Base-by-base conservation (phyloP, 2,888 invertebrate species). In the Cheilosia impressa region DNA sequence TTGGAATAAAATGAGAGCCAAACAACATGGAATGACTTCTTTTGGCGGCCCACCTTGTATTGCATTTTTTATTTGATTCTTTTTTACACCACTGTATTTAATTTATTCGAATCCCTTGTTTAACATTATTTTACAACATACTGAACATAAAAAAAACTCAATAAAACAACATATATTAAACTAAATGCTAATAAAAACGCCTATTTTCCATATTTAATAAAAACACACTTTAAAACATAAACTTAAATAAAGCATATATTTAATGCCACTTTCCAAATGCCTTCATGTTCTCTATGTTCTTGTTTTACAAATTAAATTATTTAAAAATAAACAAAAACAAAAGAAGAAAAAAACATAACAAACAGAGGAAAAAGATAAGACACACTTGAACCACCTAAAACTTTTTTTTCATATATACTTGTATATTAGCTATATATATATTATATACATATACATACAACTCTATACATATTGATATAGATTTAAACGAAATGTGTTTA, bases 281-380 rank as follows among this genome's bases (percentile, higher is more conserved):
- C 85, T 85, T 85, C 85, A 85, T 85, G 85, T 85, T 85, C 85
- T 85, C 80, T 85, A 85, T 85, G 85, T 85, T 85, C 66, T 85
- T 85, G 24, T 85, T 80, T 85, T 77, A n/a, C 31, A 68, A n/a
- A 68, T 85, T 80, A 68, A 66, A 66, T 80, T 17, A 55, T 80
- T 85, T 72, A 34, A 73, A 24, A 73, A 73, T 72, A 62, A 63
- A 62, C 24, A 52, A 41, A 63, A 17, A 31, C 9, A 31, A 31
- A 53, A 43, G 45, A 53, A 45, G n/a, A 71, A 24, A 6, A 27
- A 76, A 58, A 31, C 55, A 52, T 34, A 47, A 17, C 72, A 78
- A 81, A 76, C 66, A 80, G 72, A 72, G 81, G 72, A 72, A 85
- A 85, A 85, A 85, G 85, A 85, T 81, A 77, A 80, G 81, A 85